A percentile compares a stretch with the other conserved stretches of the same genome.
Conservation (phyloP, 2,888 invertebrate genomes). For the Alloscopus bannaensis region DNA sequence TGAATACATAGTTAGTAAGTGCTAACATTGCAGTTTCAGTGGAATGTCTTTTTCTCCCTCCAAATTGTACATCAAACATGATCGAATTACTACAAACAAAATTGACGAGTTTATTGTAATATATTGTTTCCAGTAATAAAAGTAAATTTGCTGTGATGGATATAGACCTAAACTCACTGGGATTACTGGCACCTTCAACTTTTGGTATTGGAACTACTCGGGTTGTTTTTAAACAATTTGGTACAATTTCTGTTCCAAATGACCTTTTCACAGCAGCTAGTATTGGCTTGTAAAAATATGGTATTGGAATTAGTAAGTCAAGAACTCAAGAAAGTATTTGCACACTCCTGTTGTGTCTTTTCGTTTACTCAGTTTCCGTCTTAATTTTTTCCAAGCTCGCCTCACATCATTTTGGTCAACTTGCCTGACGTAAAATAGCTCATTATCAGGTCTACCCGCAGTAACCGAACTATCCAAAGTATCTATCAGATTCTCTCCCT, state of each 20-base stretch:
- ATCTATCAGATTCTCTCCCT: not conserved
- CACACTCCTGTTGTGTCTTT: conserved; percentile 24
- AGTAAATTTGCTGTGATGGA: conserved; percentile 27
- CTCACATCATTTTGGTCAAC: conserved; percentile 3
- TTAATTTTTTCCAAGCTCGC: conserved; percentile 35
- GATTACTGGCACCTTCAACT: not conserved
- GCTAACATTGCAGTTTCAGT: conserved; percentile 45
- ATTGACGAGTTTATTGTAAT: conserved; percentile 7
- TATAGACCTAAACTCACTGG: conserved; percentile 33
- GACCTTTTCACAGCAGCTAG: not conserved
- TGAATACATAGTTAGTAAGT: conserved; percentile 17
- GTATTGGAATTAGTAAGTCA: conserved; percentile 14
- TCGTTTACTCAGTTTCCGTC: not conserved
- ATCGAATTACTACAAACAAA: not conserved
- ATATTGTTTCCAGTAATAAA: conserved; percentile 33
- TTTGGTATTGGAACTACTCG: conserved; percentile 41
- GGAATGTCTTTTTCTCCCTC: conserved; percentile 32
- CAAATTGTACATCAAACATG: conserved; percentile 35
- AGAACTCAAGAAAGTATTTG: conserved; percentile 38
- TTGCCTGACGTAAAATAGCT: conserved; percentile 3
- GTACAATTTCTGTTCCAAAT: conserved; percentile 21
- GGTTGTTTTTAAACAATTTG: conserved; percentile 14
- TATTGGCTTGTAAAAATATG: not conserved
- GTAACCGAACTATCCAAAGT: conserved; percentile 3
- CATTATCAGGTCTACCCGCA: not conserved